Evolutionary conservation across 1,140 invertebrate genomes (phyloP), one percentile per base, ranked within the genome.

Genomic region (Lasaia peninsularis): DNA sequence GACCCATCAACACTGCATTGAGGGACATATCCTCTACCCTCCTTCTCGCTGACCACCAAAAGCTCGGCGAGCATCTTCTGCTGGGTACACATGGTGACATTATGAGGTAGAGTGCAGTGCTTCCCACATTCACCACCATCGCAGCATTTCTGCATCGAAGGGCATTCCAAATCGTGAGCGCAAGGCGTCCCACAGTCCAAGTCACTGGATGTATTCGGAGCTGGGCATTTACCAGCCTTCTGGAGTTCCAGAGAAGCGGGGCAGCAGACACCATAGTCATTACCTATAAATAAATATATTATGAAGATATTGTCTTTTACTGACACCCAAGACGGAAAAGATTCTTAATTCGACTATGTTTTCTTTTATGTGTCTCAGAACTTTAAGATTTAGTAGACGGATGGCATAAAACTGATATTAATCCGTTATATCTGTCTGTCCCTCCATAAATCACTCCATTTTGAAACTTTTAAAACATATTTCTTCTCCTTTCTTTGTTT

Each of bases 231-330:
- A 2, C 95, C 95, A 0, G 94, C 91, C 75, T 96, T 95, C 65
- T 94, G 90, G 33, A 96, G 91, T 68, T 92, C 92, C 52, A 95
- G 67, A 2, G 92, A 94, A 7, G 93, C 93, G n/a, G 95, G 94
- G 75, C 95, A 96, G 75, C 95, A 97, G 1, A 96, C 95, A 0
- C 96, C 96, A 73, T 97, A 97, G 63, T 97, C 95, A 66, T 95
- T 94, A 57, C 93, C 93, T 87, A 83, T 54, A 6, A 10, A 10
- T 2, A n/a, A 16, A 69, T 65, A 50, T 5, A 18, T 20, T 8
- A 49, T 10, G 9, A 32, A 24, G 0, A 24, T 24, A 24, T 24
- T 5, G 3, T 24, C 7, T 24, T 24, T 24, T 24, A 1, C 3
- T 24, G 24, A 24, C 24, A 0, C n/a, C n/a, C n/a, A n/a, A n/a